Base-by-base conservation (phyloP, 2,888 invertebrate species). In the Himalopsyche japonica region DNA sequence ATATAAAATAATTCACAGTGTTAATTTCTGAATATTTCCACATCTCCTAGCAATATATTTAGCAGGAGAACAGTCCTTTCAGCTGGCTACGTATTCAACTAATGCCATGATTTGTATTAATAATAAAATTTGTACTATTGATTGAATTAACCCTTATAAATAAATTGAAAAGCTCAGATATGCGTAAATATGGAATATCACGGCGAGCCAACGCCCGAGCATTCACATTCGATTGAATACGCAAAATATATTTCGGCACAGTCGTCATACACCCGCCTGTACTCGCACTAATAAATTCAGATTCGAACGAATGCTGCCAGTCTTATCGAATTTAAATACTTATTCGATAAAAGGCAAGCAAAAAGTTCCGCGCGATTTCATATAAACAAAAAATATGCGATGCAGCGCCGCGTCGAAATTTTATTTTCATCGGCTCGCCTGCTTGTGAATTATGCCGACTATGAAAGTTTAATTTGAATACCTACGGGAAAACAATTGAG, bases 261-360 rank as follows among this genome's bases (percentile, higher is more conserved):
- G 83, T 77, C 76, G 83, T 83, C 83, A 80, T 64, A n/a, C 83
- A 32, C 79, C 57, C 82, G 79, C 79, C 79, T 30, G 79, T 47
- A 47, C 48, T 77, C 64, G 77, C 70, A 64, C 79, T 43, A 79
- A 82, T 84, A 80, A 84, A 81, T 82, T 78, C 82, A 32, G 79
- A 85, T 76, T 32, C 84, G 48, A 82, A 79, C 84, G 82, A 84
- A 82, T 82, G 82, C 82, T 80, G 77, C 82, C 77, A 80, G 86
- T 86, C 84, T 82, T 86, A 86, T 86, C 82, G 86, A 85, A 85
- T 84, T 86, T 85, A 83, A 83, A 79, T 85, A 82, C 82, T 57
- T 80, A 76, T 79, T 80, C 81, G 49, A 82, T 82, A 82, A 85
- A 82, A 80, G 70, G 37, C 80, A 47, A 78, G 77, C 80, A 76